Conservation (phyloP, 2,113 vertebrate species). For the Acrocephalus arundinaceus region DNA sequence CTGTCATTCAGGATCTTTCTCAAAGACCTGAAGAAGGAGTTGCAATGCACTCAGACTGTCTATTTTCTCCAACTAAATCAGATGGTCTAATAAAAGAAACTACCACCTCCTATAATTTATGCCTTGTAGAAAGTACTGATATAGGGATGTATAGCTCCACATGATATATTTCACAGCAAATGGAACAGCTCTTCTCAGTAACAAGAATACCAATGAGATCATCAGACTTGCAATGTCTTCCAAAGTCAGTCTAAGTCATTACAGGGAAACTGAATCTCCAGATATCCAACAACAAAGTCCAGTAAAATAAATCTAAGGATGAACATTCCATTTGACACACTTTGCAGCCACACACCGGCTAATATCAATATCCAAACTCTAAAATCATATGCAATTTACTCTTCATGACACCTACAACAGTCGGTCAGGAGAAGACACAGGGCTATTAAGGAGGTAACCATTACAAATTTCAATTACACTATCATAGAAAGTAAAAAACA, state of each 20-base stretch:
- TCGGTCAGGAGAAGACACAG: neutral
- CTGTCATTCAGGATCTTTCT: neutral
- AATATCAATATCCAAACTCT: neutral
- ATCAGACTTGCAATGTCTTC: neutral
- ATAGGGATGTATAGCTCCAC: neutral
- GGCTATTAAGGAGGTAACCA: neutral
- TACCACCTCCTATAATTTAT: neutral
- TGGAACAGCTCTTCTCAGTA: neutral
- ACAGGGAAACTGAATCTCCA: neutral
- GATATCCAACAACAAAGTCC: neutral
- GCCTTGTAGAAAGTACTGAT: neutral
- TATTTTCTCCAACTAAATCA: neutral
- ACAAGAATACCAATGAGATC: constrained; percentile 6
- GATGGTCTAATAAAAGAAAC: constrained; percentile 8
- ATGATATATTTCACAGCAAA: neutral
- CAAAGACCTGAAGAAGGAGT: neutral
- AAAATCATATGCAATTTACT: neutral
- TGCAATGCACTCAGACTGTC: neutral
- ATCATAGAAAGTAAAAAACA: neutral
- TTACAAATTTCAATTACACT: neutral
- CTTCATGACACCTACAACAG: neutral
- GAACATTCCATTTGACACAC: neutral
- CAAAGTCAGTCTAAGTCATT: neutral
- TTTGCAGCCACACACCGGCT: neutral
- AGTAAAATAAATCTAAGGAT: constrained; percentile 5